Evolutionary conservation across 2,797 vertebrate species (phyloP).

Genomic region (Hydrocynus forskahlii): DNA sequence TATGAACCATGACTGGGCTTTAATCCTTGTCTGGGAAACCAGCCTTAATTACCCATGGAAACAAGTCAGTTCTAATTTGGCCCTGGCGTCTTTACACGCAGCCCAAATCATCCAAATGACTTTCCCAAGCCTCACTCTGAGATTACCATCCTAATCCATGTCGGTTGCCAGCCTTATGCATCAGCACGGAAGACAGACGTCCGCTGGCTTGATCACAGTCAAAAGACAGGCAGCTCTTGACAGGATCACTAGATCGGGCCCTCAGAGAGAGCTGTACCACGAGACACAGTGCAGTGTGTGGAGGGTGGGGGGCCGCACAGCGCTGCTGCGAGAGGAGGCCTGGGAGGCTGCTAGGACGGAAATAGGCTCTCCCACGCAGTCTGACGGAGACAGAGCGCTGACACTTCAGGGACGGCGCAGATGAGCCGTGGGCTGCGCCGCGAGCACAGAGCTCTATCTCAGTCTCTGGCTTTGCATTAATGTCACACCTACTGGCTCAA

Average conservation of each 20-base stretch:
- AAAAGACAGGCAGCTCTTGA: conserved; percentile 4
- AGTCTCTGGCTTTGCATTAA: conserved; percentile 54
- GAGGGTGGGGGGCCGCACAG: not conserved
- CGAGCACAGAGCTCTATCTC: conserved; percentile 51
- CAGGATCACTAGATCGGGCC: not conserved
- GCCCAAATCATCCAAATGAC: conserved; percentile 34
- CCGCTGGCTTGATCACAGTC: not conserved
- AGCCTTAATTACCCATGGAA: not conserved
- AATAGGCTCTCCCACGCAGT: conserved; percentile 79
- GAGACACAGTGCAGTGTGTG: not conserved
- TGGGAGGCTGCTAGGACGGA: conserved; percentile 66
- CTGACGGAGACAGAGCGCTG: conserved; percentile 72
- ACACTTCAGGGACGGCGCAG: conserved; percentile 74
- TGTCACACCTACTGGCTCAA: conserved; percentile 40
- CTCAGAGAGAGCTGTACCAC: not conserved
- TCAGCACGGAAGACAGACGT: conserved; percentile 22
- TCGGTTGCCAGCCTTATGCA: not conserved
- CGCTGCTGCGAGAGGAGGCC: conserved; percentile 37
- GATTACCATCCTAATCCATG: conserved; percentile 10
- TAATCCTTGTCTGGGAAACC: too few species aligned
- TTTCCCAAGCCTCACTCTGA: not conserved
- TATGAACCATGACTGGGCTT: too few species aligned
- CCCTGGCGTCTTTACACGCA: conserved; percentile 45
- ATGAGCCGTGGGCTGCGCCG: conserved; percentile 71
- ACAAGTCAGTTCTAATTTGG: conserved; percentile 48